A percentile compares a stretch with the other conserved stretches of the same genome.
Evolutionary conservation across 30 jellyfish, hydroid and myxozoan genomes (phyloP).

Genomic region (Turritopsis dohrnii): DNA sequence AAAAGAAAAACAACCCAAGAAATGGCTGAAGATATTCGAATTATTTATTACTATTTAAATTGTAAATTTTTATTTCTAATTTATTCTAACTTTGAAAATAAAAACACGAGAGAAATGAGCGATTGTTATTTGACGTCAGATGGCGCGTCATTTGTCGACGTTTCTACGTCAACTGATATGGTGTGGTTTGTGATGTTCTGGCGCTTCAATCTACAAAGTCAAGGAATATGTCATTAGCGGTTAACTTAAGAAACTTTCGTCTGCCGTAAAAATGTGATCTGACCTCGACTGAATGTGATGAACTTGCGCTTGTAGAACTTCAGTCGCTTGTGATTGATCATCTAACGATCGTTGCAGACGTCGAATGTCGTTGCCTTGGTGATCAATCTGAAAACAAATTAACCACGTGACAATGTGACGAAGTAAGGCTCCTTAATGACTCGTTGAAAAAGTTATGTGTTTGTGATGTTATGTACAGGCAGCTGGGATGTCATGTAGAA

Average conservation of each 20-base stretch:
- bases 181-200: conserved; percentile 23
- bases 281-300: conserved; percentile 51
- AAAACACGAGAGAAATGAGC: background rate
- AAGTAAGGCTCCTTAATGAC: no score
- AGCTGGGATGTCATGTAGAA: no score
- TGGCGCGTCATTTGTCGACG: background rate
- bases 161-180: conserved; percentile 5
- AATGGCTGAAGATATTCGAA: no score
- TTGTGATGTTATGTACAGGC: no score
- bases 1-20: no score
- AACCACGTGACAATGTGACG: background rate
- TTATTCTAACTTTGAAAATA: background rate
- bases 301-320: conserved; percentile 47
- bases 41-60: background rate
- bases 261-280: background rate
- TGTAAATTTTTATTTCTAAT: background rate
- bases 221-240: background rate
- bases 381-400: conserved; percentile 44
- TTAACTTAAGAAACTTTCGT: background rate
- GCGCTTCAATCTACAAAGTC: conserved; percentile 46
- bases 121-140: background rate
- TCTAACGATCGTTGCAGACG: conserved; percentile 71
- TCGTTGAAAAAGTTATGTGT: no score
- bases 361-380: conserved; percentile 48
- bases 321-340: conserved; percentile 59